A percentile compares a stretch with the other conserved stretches of the same genome.
These are phyloP conservation scores for Drosophila suboccidentalis DNA, from an alignment of 2,888 invertebrate species.

Conservation along the genomic window DNA sequence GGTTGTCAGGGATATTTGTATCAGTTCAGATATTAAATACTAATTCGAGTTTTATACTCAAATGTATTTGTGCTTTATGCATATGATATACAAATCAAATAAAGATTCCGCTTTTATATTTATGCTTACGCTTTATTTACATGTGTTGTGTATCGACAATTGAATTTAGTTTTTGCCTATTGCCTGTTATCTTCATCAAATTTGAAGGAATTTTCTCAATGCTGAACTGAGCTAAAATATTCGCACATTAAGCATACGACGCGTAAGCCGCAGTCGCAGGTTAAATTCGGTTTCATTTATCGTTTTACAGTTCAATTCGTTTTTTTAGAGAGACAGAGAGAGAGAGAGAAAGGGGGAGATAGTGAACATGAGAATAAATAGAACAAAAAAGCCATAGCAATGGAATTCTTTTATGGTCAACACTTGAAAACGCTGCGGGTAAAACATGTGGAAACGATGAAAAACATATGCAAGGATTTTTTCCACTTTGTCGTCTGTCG, in stretches of 20 bases:
- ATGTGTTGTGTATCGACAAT: conserved; percentile 5
- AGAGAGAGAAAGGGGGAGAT: background rate
- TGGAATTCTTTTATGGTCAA: conserved; percentile 35
- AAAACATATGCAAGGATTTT: conserved; percentile 24
- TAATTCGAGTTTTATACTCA: background rate
- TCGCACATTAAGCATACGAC: conserved; percentile 29
- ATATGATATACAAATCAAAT: conserved; percentile 4
- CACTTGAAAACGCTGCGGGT: conserved; percentile 26
- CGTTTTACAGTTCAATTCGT: conserved; percentile 1
- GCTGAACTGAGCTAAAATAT: background rate
- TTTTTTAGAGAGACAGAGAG: no score
- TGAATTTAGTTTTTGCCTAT: background rate
- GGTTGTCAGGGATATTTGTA: background rate
- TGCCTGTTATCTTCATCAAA: background rate
- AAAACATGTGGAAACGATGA: background rate
- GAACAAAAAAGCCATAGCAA: conserved; percentile 11
- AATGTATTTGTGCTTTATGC: background rate
- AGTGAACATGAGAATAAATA: conserved; percentile 15
- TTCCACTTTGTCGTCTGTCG: conserved; percentile 34
- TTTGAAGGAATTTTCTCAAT: background rate
- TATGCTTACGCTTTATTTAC: conserved; percentile 5
- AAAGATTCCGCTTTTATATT: background rate
- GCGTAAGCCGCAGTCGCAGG: background rate
- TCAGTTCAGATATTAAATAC: background rate
- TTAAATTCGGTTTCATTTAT: conserved; percentile 8